Percentiles rank a stretch among this genome's conserved stretches.
Conservation (phyloP, 2,113 vertebrate species). For the Gasterosteus nipponicus region DNA sequence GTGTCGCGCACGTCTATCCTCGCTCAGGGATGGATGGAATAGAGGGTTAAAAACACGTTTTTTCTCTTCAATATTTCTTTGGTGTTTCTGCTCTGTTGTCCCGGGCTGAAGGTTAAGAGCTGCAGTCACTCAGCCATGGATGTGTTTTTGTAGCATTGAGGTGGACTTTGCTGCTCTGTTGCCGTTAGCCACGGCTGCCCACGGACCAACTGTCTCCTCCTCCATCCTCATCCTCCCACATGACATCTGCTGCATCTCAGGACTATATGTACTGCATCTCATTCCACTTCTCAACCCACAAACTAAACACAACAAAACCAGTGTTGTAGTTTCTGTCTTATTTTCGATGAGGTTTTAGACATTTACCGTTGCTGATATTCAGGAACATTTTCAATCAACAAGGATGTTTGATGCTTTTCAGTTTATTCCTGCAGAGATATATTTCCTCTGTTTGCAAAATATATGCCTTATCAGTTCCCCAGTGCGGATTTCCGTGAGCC, state of each 20-base stretch:
- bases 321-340: slow-evolving; percentile 16
- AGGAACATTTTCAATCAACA: slow-evolving; percentile 8
- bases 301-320: slow-evolving; percentile 48
- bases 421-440: slow-evolving; percentile 6
- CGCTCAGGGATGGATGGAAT: slow-evolving; percentile 13
- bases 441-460: slow-evolving; percentile 14
- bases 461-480: slow-evolving; percentile 20
- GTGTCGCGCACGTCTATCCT: slow-evolving; percentile 21
- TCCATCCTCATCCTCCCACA: slow-evolving; percentile 72
- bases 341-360: background rate
- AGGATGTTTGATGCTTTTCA: slow-evolving; percentile 1
- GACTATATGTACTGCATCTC: slow-evolving; percentile 18
- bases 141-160: slow-evolving; percentile 33
- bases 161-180: slow-evolving; percentile 53
- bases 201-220: slow-evolving; percentile 65
- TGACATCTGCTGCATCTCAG: slow-evolving; percentile 70
- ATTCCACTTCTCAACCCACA: slow-evolving; percentile 52
- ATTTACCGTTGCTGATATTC: slow-evolving; percentile 11
- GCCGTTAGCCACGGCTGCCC: slow-evolving; percentile 65
- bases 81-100: background rate
- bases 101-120: slow-evolving; percentile 14
- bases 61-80: background rate
- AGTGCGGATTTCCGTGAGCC: slow-evolving; percentile 20
- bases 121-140: slow-evolving; percentile 27
- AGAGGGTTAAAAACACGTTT: background rate